Conservation (phyloP, 2,113 vertebrate species). For the Prietella phreatophila region DNA sequence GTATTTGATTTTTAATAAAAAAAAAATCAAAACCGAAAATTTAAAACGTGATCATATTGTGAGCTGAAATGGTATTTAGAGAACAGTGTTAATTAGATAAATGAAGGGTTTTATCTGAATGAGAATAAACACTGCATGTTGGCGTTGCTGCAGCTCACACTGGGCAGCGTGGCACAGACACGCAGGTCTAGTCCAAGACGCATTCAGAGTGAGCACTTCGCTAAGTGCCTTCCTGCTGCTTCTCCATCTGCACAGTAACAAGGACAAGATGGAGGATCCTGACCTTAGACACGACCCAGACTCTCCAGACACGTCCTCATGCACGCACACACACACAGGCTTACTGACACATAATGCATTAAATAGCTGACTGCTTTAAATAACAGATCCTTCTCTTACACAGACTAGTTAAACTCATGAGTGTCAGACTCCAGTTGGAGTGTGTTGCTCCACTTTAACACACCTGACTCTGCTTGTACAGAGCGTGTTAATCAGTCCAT, state of each 20-base stretch:
- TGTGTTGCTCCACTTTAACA: neutral
- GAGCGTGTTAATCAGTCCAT: neutral
- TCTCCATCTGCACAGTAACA: constrained; percentile 44
- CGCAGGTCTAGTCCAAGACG: constrained; percentile 33
- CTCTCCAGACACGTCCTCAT: constrained; percentile 13
- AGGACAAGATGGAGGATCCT: constrained; percentile 37
- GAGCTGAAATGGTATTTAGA: neutral
- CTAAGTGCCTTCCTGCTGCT: constrained; percentile 47
- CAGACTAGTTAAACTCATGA: neutral
- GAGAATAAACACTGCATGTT: constrained; percentile 18
- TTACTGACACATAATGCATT: neutral
- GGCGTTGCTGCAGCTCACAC: constrained; percentile 17
- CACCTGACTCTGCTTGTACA: neutral
- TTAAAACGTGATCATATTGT: too few species aligned
- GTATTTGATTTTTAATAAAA: neutral
- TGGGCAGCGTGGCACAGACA: constrained; percentile 21
- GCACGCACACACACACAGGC: neutral
- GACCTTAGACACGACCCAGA: constrained; percentile 40
- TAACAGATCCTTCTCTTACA: neutral
- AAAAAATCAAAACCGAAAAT: too few species aligned
- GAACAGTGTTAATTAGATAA: neutral
- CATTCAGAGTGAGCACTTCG: constrained; percentile 28
- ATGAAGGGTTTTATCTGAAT: constrained; percentile 15
- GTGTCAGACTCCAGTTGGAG: neutral
- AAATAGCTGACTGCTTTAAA: constrained; percentile 17